Evolutionary conservation across 2,797 vertebrate species (phyloP), one percentile per base, ranked within the genome.

Genomic region (Lutra lutra): DNA sequence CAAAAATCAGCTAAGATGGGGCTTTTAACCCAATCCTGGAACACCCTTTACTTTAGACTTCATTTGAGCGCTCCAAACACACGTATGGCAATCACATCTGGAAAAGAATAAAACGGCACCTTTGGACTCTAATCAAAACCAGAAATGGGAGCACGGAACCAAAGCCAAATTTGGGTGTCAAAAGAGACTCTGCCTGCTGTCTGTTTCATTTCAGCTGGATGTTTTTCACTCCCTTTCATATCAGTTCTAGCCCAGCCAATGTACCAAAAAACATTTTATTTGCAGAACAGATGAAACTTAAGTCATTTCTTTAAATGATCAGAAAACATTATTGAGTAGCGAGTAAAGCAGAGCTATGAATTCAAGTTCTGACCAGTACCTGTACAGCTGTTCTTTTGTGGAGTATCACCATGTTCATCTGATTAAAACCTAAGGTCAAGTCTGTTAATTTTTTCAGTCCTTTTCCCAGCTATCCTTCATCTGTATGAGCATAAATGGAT

Each of bases 71-170:
- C n/a, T 82, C 51, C 64, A 12, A 73, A 58, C 35, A 58, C 14
- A 51, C 10, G 13, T 27, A 60, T 32, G 23, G 58, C 80, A 93
- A 78, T 82, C 86, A 91, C 12, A 86, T 66, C 78, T 73, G 27
- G 40, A 93, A 80, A 60, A 89, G 48, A 95, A 25, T 56, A 64
- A 51, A 64, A 38, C 8, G 32, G 43, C 11, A 91, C 60, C 46
- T 58, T 20, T 77, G 78, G 48, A n/a, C 18, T 93, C 64, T 95
- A 68, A 90, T 92, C 56, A 90, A 87, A 92, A 51, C 18, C 62
- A 92, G 27, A 77, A 85, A 82, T 18, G 2, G n/a, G 14, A 80
- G 18, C 29, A 70, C 2, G 75, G 27, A 13, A 82, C 70, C 48
- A 91, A 85, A 96, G 46, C 7, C 40, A 68, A 82, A 80, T 89